Base-by-base conservation (phyloP, 1,140 invertebrate genomes). In the Formica exsecta region DNA sequence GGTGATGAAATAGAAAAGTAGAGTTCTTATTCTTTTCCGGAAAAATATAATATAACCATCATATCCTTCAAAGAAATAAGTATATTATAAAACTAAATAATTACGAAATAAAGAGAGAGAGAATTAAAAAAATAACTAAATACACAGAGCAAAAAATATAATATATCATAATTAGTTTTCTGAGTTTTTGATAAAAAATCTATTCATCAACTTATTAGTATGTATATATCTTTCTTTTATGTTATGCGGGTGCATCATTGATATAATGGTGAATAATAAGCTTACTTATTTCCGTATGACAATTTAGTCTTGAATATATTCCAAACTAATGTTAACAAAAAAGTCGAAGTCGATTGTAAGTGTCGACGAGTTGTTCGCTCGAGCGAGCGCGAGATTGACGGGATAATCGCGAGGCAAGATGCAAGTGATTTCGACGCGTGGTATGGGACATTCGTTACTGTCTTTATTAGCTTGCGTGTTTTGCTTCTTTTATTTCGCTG, bases 391-490 rank as follows among this genome's bases (percentile, higher is more conserved):
- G 44, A 81, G 66, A 83, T 83, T 83, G 79, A 83, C 68, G 68
- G 54, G 66, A 83, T 83, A 83, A 83, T 83, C 79, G 79, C 79
- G 68, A 61, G n/a, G 79, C 68, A 38, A 83, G 68, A 83, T 38
- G 54, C 79, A n/a, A 83, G 79, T 83, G 79, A 83, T 83, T 83
- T 83, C 79, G 79, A 83, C 68, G 79, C 68, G 38, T 74, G 79
- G 79, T 74, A 48, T 74, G 68, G 44, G 54, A 83, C 79, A 81
- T 73, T 73, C n/a, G 38, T 83, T 74, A 83, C 61, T 70, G 29
- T 83, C 68, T 74, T 83, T 74, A 83, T 73, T 83, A 73, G 25
- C 68, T 8, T 73, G n/a, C 38, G 66, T 32, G 19, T 83, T 74
- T 83, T 44, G 44, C 25, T 61, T 74, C 38, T 83, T 61, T 48